Percentiles rank a stretch among this genome's conserved stretches.
These are phyloP conservation scores for Andrena camellia DNA, from an alignment of 2,888 invertebrate genomes.

Conservation along the genomic window DNA sequence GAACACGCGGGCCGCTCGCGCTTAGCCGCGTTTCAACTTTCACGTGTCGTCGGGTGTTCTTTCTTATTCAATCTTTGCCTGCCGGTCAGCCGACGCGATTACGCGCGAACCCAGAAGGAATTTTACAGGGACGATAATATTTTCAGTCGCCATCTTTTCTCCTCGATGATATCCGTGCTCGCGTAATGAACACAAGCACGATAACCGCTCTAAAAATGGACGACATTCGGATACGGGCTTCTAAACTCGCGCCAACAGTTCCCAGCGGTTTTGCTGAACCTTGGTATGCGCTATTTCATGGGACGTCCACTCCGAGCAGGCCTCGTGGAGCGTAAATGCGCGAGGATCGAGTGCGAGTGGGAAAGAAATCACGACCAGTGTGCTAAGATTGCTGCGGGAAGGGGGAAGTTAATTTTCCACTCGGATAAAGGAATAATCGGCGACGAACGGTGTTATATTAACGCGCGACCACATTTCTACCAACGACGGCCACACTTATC, in stretches of 20 bases:
- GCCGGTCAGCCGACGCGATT: constrained; percentile 37
- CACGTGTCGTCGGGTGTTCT: constrained; percentile 28
- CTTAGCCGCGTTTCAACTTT: constrained; percentile 3
- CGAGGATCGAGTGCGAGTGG: not conserved
- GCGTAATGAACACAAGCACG: constrained; percentile 11
- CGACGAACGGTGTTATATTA: not conserved
- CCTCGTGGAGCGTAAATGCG: not conserved
- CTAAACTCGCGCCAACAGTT: not conserved
- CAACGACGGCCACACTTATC: constrained; percentile 26
- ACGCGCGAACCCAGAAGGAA: constrained; percentile 35
- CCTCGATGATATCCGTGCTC: constrained; percentile 16
- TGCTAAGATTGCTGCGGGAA: not conserved
- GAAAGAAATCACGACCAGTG: not conserved
- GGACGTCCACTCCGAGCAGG: not conserved
- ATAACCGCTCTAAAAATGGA: constrained; percentile 13
- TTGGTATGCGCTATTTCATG: not conserved
- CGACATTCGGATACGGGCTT: constrained; percentile 2
- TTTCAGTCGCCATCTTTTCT: constrained; percentile 51
- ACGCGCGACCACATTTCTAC: not conserved
- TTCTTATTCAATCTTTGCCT: constrained; percentile 24
- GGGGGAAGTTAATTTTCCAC: constrained; percentile 21
- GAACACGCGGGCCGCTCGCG: constrained; percentile 1
- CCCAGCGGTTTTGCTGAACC: not conserved
- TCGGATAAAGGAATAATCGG: constrained; percentile 24
- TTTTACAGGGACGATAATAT: constrained; percentile 46